A percentile compares a stretch with the other conserved stretches of the same genome.
phyloP scores from a whole-genome alignment of 1,140 invertebrate species.

The Drosophila miranda region DNA sequence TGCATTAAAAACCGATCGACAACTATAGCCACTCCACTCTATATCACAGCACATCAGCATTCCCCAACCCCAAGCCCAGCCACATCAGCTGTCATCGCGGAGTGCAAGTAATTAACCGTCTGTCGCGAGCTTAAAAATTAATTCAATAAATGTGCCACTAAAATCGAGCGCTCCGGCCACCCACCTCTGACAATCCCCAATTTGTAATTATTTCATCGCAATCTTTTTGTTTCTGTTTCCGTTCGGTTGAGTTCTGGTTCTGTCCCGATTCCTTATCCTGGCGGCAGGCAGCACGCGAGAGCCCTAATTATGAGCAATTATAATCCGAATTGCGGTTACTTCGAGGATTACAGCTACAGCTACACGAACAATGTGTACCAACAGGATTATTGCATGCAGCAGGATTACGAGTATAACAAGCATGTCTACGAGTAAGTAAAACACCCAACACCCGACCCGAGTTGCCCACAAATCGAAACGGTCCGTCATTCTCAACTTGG shows the following conservation, averaged over 20 bases:
- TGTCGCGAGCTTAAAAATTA: conserved; percentile 52
- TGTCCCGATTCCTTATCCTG: conserved; percentile 14
- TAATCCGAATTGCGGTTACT: conserved; percentile 82
- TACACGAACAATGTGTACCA: conserved; percentile 77
- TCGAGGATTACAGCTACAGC: conserved; percentile 74
- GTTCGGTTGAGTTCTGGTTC: neutral
- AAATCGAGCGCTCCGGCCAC: too few species aligned
- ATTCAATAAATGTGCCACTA: conserved; percentile 50
- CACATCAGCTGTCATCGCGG: conserved; percentile 1
- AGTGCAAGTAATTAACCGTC: conserved; percentile 60
- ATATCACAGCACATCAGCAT: too few species aligned
- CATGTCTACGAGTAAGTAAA: conserved; percentile 80
- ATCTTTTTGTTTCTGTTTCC: conserved; percentile 27
- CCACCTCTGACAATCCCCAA: too few species aligned
- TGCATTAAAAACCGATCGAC: conserved; percentile 71
- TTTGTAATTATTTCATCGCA: neutral
- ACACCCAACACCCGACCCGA: conserved; percentile 8
- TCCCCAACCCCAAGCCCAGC: neutral
- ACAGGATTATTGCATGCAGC: conserved; percentile 81
- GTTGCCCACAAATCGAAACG: too few species aligned
- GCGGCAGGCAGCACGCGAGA: conserved; percentile 50
- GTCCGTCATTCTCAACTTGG: too few species aligned
- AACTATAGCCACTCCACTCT: too few species aligned
- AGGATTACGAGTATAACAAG: conserved; percentile 80
- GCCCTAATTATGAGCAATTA: conserved; percentile 79